Percentiles rank a stretch among this genome's conserved stretches.
Evolutionary conservation across 2,113 vertebrate species (phyloP).

Genomic region (Anolis carolinensis): DNA sequence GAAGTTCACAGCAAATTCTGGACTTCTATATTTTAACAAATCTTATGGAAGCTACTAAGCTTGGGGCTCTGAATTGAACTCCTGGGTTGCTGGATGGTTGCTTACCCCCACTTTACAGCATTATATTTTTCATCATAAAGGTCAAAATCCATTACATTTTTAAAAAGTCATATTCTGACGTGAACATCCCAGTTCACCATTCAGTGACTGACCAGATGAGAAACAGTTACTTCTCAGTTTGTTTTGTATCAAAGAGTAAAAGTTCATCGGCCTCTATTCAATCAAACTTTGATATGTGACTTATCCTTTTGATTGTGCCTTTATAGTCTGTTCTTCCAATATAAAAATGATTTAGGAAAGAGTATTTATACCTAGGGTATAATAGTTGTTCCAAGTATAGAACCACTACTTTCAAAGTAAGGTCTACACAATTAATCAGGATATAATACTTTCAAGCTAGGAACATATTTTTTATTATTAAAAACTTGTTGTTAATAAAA

Average conservation of each 20-base stretch:
- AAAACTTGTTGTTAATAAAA: no score
- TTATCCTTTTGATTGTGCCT: slow-evolving; percentile 46
- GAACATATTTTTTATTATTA: no score
- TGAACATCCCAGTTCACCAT: background rate
- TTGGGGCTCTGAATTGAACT: background rate
- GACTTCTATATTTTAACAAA: no score
- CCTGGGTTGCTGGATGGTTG: background rate
- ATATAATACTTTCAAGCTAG: no score
- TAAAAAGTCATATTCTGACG: slow-evolving; percentile 24
- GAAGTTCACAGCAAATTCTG: no score
- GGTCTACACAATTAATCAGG: no score
- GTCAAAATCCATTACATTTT: background rate
- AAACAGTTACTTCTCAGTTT: background rate
- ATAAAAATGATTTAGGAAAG: slow-evolving; percentile 47
- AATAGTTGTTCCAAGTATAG: no score
- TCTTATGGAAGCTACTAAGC: background rate
- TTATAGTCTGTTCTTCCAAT: slow-evolving; percentile 40
- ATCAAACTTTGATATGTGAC: slow-evolving; percentile 29
- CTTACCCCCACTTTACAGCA: background rate
- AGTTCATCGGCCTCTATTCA: background rate
- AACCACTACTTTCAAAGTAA: no score
- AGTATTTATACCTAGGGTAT: slow-evolving; percentile 20
- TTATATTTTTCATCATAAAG: slow-evolving; percentile 1
- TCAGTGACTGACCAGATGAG: background rate
- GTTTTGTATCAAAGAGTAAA: slow-evolving; percentile 16